phyloP scores from a whole-genome alignment of 2,888 invertebrate genomes.

The Drosophila percnosoma region DNA sequence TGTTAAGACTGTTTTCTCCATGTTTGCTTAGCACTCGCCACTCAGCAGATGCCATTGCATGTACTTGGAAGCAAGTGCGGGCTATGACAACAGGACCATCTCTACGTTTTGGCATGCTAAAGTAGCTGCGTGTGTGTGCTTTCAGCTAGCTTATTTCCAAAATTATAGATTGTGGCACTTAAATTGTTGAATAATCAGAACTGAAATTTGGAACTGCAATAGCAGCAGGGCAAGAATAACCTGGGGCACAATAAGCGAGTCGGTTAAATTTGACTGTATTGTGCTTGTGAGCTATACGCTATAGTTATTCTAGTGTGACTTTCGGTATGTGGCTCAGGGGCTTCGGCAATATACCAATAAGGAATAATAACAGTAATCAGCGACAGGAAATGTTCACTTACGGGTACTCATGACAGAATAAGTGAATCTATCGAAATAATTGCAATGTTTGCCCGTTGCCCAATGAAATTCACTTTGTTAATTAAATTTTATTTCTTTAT shows the following conservation, averaged over 20 bases:
- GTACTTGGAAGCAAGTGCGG: constrained; percentile 44
- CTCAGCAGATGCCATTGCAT: constrained; percentile 60
- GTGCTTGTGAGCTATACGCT: neutral
- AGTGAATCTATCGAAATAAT: neutral
- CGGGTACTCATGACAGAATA: neutral
- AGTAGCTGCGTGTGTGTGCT: constrained; percentile 13
- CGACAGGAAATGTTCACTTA: neutral
- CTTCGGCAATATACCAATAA: neutral
- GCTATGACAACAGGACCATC: constrained; percentile 46
- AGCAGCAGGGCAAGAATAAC: constrained; percentile 8
- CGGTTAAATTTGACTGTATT: constrained; percentile 4
- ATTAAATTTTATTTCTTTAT: constrained; percentile 68
- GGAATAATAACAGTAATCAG: no score
- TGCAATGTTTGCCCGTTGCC: neutral
- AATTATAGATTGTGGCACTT: constrained; percentile 50
- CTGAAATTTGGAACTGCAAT: constrained; percentile 14
- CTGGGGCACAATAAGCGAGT: constrained; percentile 34
- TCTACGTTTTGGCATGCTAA: constrained; percentile 10
- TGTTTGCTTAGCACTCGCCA: constrained; percentile 65
- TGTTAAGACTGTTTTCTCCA: constrained; percentile 43
- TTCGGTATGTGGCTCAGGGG: neutral
- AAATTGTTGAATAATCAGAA: constrained; percentile 34
- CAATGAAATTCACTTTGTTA: constrained; percentile 6
- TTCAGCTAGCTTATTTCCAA: constrained; percentile 38
- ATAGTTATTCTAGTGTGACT: neutral